Evolutionary conservation across 2,113 vertebrate species (phyloP).

Genomic region (Mixornis gularis): DNA sequence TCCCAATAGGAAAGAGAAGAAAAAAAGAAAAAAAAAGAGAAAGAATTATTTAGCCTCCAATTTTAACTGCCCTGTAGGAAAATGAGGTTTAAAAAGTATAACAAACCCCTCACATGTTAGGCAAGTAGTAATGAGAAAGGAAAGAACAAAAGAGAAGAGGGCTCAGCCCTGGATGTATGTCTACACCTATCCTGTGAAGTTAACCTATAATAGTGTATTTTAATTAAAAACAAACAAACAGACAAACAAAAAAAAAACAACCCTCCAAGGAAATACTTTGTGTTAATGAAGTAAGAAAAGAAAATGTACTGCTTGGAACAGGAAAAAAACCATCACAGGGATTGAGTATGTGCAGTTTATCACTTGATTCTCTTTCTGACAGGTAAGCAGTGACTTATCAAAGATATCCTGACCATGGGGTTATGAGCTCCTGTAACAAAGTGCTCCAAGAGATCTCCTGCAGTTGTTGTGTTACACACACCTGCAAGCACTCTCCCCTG

Average conservation of each 20-base stretch:
- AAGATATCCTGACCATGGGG: fast-evolving
- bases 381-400: not conserved
- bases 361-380: not conserved
- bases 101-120: not conserved
- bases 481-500: not conserved
- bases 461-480: not conserved
- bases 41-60: not conserved
- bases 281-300: not conserved
- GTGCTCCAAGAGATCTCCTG: fast-evolving
- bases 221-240: not conserved
- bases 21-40: too few species aligned
- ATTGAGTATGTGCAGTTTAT: fast-evolving
- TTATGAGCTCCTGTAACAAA: not conserved
- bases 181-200: not conserved
- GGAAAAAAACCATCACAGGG: not conserved
- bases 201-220: not conserved
- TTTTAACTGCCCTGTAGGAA: not conserved
- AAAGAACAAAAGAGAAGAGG: not conserved
- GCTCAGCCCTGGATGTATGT: not conserved
- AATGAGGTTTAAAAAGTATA: not conserved
- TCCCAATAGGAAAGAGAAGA: not conserved
- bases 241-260: too few species aligned
- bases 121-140: not conserved
- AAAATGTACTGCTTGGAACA: not conserved
- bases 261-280: not conserved